A percentile compares a stretch with the other conserved stretches of the same genome.
These are phyloP conservation scores for Acestrorhynchus altus DNA, from an alignment of 2,797 vertebrate species.

Conservation along the genomic window DNA sequence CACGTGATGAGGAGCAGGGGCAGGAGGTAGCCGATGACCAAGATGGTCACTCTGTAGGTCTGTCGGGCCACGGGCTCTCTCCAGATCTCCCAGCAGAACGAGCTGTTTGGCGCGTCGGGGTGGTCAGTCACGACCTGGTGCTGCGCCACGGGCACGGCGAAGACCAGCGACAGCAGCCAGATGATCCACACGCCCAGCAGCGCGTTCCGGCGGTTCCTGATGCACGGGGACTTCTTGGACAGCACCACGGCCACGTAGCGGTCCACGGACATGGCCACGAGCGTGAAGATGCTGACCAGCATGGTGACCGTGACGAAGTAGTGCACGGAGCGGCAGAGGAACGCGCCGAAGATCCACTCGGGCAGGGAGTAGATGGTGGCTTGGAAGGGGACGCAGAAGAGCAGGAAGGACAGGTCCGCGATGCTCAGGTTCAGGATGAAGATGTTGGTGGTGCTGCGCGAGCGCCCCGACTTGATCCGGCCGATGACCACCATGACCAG, in stretches of 20 bases:
- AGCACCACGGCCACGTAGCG: constrained; percentile 87
- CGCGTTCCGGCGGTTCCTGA: constrained; percentile 79
- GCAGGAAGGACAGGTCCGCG: constrained; percentile 84
- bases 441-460: constrained; percentile 80
- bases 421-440: constrained; percentile 87
- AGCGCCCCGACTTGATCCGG: constrained; percentile 62
- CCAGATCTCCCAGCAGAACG: constrained; percentile 89
- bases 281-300: constrained; percentile 88
- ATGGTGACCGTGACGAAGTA: constrained; percentile 80
- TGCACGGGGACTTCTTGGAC: constrained; percentile 71
- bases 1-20: constrained; percentile 86
- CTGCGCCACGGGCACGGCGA: constrained; percentile 82
- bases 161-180: constrained; percentile 80
- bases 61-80: constrained; percentile 65
- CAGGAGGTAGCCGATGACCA: constrained; percentile 84
- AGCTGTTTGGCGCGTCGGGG: constrained; percentile 79
- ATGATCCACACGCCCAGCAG: constrained; percentile 73
- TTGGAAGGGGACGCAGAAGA: constrained; percentile 81
- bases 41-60: constrained; percentile 78
- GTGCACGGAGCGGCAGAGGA: constrained; percentile 85
- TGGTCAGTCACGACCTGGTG: constrained; percentile 78
- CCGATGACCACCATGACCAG: constrained; percentile 83
- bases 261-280: constrained; percentile 87
- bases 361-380: constrained; percentile 83
- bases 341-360: constrained; percentile 84